phyloP scores from a whole-genome alignment of 2,888 invertebrate species.

The Arctia plantaginis region DNA sequence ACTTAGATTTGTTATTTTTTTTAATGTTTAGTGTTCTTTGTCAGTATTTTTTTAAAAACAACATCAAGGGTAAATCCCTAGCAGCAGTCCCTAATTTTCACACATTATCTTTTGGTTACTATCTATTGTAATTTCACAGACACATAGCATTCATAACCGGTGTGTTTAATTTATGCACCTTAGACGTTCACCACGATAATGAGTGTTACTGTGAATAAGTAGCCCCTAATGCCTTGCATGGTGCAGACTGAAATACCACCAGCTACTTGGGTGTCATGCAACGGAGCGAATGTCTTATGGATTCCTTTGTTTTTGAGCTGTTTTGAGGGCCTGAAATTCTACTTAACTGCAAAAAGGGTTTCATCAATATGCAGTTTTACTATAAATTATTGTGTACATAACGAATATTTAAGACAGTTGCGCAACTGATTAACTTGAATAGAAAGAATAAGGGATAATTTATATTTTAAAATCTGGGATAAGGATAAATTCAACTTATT shows the following conservation, averaged over 20 bases:
- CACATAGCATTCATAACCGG: conserved; percentile 48
- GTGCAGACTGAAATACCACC: conserved; percentile 37
- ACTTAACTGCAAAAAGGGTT: background rate
- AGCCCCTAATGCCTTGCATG: conserved; percentile 53
- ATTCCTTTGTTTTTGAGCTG: conserved; percentile 32
- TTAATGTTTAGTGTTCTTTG: too few relatives aligned
- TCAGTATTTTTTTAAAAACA: too few relatives aligned
- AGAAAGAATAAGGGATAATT: too few relatives aligned
- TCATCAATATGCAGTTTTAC: background rate
- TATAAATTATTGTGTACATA: background rate
- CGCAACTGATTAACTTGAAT: too few relatives aligned
- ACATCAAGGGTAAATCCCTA: background rate
- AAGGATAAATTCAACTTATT: too few relatives aligned
- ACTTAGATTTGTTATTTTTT: too few relatives aligned
- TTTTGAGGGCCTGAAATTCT: background rate
- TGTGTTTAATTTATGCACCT: conserved; percentile 53
- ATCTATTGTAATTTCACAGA: conserved; percentile 41
- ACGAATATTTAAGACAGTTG: background rate
- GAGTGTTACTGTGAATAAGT: conserved; percentile 66
- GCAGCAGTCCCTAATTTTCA: background rate
- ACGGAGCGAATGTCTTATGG: conserved; percentile 30
- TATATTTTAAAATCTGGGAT: too few relatives aligned
- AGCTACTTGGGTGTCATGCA: conserved; percentile 51
- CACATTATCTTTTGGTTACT: conserved; percentile 6
- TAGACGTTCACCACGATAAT: conserved; percentile 54